Evolutionary conservation across 1,140 invertebrate species (phyloP).

Genomic region (Cecropterus lyciades): DNA sequence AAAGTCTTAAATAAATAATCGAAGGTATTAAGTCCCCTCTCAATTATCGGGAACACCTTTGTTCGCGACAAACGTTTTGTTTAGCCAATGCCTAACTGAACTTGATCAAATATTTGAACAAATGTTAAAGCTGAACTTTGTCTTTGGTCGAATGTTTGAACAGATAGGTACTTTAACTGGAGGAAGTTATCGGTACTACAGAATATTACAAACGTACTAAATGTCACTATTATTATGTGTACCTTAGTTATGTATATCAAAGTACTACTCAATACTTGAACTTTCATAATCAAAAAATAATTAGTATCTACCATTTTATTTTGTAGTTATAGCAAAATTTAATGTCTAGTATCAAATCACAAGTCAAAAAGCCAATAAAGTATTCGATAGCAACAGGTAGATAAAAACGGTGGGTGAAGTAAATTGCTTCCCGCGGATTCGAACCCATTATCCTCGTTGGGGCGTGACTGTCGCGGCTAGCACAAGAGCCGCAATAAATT

Average conservation of each 20-base stretch:
- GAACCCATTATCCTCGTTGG: slow-evolving; percentile 47
- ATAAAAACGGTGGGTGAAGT: slow-evolving; percentile 16
- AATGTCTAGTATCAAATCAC: background rate
- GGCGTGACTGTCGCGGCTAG: slow-evolving; percentile 42
- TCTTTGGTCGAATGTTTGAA: no score
- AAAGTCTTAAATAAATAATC: slow-evolving; percentile 75
- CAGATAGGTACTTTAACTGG: no score
- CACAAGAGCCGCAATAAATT: slow-evolving; percentile 45
- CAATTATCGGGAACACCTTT: slow-evolving; percentile 59
- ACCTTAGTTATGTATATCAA: no score
- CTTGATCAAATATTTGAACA: slow-evolving; percentile 38
- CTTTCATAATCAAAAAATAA: no score
- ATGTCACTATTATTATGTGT: no score
- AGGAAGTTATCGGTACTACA: no score
- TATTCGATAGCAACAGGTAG: slow-evolving; percentile 21
- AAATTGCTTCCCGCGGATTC: slow-evolving; percentile 39
- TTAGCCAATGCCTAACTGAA: slow-evolving; percentile 29
- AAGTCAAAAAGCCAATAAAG: slow-evolving; percentile 25
- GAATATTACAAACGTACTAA: no score
- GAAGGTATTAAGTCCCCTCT: slow-evolving; percentile 64
- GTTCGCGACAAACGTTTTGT: slow-evolving; percentile 54
- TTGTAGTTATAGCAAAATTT: no score
- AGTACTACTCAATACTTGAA: no score
- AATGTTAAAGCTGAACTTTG: slow-evolving; percentile 6
- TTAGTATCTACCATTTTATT: no score